These are phyloP conservation scores for Lerista edwardsae DNA, from an alignment of 2,797 vertebrate species.

Conservation along the genomic window DNA sequence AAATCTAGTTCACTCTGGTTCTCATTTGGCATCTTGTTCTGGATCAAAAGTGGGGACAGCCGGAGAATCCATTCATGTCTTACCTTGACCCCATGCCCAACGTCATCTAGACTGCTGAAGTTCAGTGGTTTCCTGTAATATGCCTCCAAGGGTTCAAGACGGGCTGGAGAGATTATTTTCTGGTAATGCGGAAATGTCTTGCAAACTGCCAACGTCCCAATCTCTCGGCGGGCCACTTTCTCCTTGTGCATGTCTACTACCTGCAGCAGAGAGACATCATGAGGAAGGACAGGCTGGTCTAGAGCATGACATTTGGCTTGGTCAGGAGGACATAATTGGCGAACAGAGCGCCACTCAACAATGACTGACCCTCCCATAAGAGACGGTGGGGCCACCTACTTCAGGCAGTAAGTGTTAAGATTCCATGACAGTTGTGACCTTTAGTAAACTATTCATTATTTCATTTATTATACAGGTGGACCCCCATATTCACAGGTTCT, in stretches of 20 bases:
- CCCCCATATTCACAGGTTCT: too few species aligned
- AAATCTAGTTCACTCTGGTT: neutral
- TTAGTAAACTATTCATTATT: neutral
- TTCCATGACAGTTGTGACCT: neutral
- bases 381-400: neutral
- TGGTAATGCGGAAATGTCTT: conserved; percentile 66
- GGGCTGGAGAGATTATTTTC: conserved; percentile 72
- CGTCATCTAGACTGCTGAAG: conserved; percentile 80
- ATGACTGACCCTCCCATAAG: too few species aligned
- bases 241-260: conserved; percentile 85
- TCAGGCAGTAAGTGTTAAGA: neutral
- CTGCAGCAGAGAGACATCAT: conserved; percentile 64
- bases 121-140: conserved; percentile 84
- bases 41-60: neutral
- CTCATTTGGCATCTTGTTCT: neutral
- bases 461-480: too few species aligned
- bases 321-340: neutral
- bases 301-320: neutral
- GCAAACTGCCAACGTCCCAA: conserved; percentile 76
- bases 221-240: conserved; percentile 85
- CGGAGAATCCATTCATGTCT: neutral
- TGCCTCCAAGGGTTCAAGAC: conserved; percentile 69
- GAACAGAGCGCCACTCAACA: neutral
- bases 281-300: neutral
- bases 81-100: conserved; percentile 87